Evolutionary conservation across 2,797 vertebrate genomes (phyloP), one percentile per base, ranked within the genome.

Genomic region (Scolopax bukidnonensis): DNA sequence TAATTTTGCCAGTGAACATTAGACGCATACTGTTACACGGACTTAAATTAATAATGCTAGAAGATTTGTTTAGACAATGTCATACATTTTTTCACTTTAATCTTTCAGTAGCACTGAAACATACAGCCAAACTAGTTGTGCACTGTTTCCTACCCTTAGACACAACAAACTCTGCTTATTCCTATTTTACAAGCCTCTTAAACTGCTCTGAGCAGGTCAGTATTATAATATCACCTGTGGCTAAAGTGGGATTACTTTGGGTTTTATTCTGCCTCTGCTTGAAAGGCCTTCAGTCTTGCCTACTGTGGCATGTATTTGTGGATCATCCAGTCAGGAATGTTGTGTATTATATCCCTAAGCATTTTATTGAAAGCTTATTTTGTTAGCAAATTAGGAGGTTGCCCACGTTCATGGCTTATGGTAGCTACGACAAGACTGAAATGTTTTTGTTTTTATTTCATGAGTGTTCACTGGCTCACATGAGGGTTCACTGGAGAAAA

Each of bases 41-140:
- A 41, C 87, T 90, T 89, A 73, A 85, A 87, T 82, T 61, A 95
- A 95, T 94, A 84, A 77, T 79, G 61, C 41, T 73, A 15, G 70
- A 95, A 87, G 70, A 74, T 93, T 93, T 93, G 57, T 92, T 95
- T 89, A 92, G 91, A 87, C 43, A 43, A n/a, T 59, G 50, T 50
- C 64, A 63, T 91, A 74, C 30, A 17, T 56, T 80, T 94, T 61
- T 87, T 73, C 60, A 50, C 54, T 95, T 80, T 61, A 59, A 70
- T 89, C 61, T 91, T 91, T 89, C 82, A 56, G 53, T 41, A 40
- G 16, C 63, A 41, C 30, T 75, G 47, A 61, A 84, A 70, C 59
- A 28, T 38, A 36, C 0, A 5, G 76, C 50, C 59, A 71, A 91
- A 80, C 38, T 11, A 59, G 59, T 40, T 84, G 53, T 91, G 68